A percentile compares a stretch with the other conserved stretches of the same genome.
These are phyloP conservation scores for Eupithecia insigniata DNA, from an alignment of 2,888 invertebrate species.

Conservation along the genomic window DNA sequence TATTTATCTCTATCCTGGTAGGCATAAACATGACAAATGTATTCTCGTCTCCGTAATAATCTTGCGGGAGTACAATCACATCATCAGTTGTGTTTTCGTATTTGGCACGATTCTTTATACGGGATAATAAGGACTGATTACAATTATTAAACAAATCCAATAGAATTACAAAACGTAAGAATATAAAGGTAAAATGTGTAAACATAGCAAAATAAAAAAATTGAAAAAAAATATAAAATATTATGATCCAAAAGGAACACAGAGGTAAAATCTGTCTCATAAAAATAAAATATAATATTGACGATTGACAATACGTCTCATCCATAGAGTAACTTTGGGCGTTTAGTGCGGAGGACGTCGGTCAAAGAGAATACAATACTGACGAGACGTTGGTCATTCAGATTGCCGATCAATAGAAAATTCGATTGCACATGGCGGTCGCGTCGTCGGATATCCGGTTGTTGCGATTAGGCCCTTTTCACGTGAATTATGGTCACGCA, in stretches of 20 bases:
- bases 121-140: slow-evolving; percentile 47
- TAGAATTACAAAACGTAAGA: slow-evolving; percentile 13
- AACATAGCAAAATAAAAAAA: slow-evolving; percentile 13
- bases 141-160: background rate
- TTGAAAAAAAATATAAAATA: background rate
- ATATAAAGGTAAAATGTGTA: background rate
- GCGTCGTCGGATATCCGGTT: too few relatives aligned
- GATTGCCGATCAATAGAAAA: too few relatives aligned
- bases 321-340: too few relatives aligned
- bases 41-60: slow-evolving; percentile 47
- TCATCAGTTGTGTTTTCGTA: slow-evolving; percentile 41
- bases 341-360: too few relatives aligned
- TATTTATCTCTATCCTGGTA: background rate
- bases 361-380: too few relatives aligned
- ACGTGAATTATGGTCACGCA: too few relatives aligned
- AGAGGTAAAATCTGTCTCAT: too few relatives aligned
- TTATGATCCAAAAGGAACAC: background rate
- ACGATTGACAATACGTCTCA: too few relatives aligned
- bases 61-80: slow-evolving; percentile 48
- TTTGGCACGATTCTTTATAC: slow-evolving; percentile 47
- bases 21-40: background rate
- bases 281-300: too few relatives aligned
- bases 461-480: too few relatives aligned
- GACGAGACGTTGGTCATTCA: too few relatives aligned
- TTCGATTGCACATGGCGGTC: too few relatives aligned